A percentile compares a stretch with the other conserved stretches of the same genome.
Evolutionary conservation across 2,888 invertebrate genomes (phyloP).

Genomic region (Ecliptopera silaceata): DNA sequence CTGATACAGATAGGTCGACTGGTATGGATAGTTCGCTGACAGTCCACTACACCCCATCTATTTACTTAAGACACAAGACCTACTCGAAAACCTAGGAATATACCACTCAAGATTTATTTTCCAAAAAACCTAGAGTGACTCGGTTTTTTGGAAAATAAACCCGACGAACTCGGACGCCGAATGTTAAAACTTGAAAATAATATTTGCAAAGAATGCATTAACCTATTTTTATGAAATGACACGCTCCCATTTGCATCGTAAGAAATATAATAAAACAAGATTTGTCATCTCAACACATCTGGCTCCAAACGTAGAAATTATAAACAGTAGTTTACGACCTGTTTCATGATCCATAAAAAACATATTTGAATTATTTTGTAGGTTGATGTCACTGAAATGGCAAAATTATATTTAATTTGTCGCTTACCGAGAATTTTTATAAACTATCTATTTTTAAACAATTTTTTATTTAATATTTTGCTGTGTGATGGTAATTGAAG

Average conservation of each 20-base stretch:
- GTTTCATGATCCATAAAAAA: slow-evolving; percentile 53
- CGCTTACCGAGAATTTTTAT: slow-evolving; percentile 8
- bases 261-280: slow-evolving; percentile 34
- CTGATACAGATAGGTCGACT: no score
- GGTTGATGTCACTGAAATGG: slow-evolving; percentile 49
- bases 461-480: background rate
- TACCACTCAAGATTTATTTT: no score
- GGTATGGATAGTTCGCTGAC: no score
- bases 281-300: slow-evolving; percentile 36
- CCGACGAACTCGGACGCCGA: no score
- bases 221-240: slow-evolving; percentile 27
- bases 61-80: no score
- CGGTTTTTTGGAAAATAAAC: no score
- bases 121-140: no score
- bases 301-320: slow-evolving; percentile 32
- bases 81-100: no score
- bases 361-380: slow-evolving; percentile 46
- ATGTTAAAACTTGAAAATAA: background rate
- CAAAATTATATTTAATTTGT: slow-evolving; percentile 23
- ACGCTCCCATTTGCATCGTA: slow-evolving; percentile 17
- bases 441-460: background rate
- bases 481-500: background rate
- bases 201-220: background rate
- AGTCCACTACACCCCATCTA: no score
- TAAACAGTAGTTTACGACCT: slow-evolving; percentile 43